Evolutionary conservation across 2,797 vertebrate genomes (phyloP).

Genomic region (Otus scops): DNA sequence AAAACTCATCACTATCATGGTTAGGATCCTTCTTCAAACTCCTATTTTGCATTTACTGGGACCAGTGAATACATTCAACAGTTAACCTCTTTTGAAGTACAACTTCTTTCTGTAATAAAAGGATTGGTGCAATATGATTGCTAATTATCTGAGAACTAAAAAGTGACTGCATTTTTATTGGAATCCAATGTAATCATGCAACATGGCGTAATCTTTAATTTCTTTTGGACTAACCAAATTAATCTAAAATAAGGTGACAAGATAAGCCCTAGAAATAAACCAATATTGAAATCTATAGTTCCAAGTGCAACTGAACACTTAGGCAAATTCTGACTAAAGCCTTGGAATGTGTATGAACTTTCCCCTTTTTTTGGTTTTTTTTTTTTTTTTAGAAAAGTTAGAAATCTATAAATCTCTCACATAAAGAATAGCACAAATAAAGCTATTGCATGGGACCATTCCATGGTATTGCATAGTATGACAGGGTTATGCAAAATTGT

Average conservation of each 20-base stretch:
- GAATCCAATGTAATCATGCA: background rate
- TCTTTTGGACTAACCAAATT: background rate
- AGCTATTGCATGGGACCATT: background rate
- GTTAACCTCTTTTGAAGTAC: background rate
- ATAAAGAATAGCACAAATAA: background rate
- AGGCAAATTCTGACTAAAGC: background rate
- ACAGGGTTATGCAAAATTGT: background rate
- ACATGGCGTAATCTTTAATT: background rate
- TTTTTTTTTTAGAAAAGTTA: background rate
- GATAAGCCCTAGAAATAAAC: background rate
- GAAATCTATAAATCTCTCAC: background rate
- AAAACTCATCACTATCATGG: background rate
- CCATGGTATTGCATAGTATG: background rate
- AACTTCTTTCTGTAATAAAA: background rate
- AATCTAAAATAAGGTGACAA: background rate
- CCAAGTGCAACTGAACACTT: background rate
- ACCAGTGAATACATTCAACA: background rate
- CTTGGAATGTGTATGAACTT: background rate
- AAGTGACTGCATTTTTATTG: background rate
- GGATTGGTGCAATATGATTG: background rate
- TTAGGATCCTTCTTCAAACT: background rate
- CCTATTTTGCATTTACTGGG: background rate
- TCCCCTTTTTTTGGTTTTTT: background rate
- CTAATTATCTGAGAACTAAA: background rate
- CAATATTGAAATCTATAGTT: background rate